Percentiles rank a stretch among this genome's conserved stretches.
Conservation (phyloP, 2,888 invertebrate genomes). For the Deilephila elpenor region DNA sequence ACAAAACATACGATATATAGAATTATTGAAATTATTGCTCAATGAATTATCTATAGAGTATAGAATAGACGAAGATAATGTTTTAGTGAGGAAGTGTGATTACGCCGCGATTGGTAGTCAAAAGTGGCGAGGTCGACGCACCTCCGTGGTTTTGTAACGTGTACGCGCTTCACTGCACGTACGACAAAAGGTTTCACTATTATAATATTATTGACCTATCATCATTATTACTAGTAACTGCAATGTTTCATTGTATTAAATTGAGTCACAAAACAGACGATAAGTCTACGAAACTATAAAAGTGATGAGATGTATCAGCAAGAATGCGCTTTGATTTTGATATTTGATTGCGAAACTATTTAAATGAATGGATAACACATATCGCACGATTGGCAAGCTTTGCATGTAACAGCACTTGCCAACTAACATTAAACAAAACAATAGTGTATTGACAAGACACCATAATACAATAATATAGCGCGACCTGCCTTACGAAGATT, state of each 20-base stretch:
- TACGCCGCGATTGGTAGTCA: constrained; percentile 3
- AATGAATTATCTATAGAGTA: neutral
- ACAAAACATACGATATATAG: neutral
- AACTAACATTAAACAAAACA: neutral
- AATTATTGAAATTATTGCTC: constrained; percentile 1
- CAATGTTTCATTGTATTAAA: neutral
- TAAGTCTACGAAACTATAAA: too few species aligned
- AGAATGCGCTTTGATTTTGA: too few species aligned
- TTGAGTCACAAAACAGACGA: neutral
- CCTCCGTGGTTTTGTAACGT: constrained; percentile 31
- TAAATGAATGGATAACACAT: neutral
- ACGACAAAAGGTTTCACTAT: constrained; percentile 26
- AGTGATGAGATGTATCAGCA: too few species aligned
- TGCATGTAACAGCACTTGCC: constrained; percentile 1
- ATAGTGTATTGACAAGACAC: neutral
- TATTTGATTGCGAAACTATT: neutral
- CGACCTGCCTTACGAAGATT: constrained; percentile 9
- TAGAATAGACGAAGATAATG: neutral
- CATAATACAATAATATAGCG: neutral
- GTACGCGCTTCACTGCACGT: constrained; percentile 29
- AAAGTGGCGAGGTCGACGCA: constrained; percentile 24
- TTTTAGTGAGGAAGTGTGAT: constrained; percentile 13
- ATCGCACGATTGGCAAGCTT: neutral
- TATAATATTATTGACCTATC: constrained; percentile 9
- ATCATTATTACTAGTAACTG: neutral